Evolutionary conservation across 2,888 invertebrate genomes (phyloP), one percentile per base, ranked within the genome.

Genomic region (Orthosia gothica): DNA sequence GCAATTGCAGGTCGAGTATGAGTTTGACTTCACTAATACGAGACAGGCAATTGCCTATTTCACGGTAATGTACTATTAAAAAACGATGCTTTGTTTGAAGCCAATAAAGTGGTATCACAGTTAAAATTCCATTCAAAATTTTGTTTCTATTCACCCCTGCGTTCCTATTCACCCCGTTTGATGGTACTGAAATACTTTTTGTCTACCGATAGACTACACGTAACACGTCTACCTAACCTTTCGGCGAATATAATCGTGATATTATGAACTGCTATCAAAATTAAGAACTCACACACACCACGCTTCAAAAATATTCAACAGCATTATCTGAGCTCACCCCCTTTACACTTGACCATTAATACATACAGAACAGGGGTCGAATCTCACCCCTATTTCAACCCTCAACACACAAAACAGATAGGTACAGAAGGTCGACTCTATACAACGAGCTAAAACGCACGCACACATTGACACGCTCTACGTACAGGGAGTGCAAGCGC

Each of bases 271-370:
- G 26, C 16, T 7, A 16, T 45, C 13, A 20, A 45, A 61, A 20
- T 45, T 9, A 61, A 61, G 20, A 61, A 20, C 45, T 45, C 9
- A 61, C n/a, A 40, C 23, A 40, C 15, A n/a, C 15, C 12, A 16
- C 11, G 32, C 52, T 55, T 23, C 68, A 76, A 68, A 78, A 79
- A 70, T 70, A 70, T 79, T 71, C 32, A 80, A 80, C 47, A 65
- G 32, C 50, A 50, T 76, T 40, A 81, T 63, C 26, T 23, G 55
- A 0, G 3, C 49, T 23, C 45, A 72, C 40, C n/a, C 81, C 50
- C 57, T 57, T 59, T 15, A 58, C 26, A 63, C 58, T 76, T 76
- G 76, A 76, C 76, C 76, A 45, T 66, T 66, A 69, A 79, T 66
- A 76, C 40, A 79, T 70, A 67, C 54, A 52, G 52, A 52, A 70